Conservation (phyloP, 2,797 vertebrate species). For the Sparidentex hasta region DNA sequence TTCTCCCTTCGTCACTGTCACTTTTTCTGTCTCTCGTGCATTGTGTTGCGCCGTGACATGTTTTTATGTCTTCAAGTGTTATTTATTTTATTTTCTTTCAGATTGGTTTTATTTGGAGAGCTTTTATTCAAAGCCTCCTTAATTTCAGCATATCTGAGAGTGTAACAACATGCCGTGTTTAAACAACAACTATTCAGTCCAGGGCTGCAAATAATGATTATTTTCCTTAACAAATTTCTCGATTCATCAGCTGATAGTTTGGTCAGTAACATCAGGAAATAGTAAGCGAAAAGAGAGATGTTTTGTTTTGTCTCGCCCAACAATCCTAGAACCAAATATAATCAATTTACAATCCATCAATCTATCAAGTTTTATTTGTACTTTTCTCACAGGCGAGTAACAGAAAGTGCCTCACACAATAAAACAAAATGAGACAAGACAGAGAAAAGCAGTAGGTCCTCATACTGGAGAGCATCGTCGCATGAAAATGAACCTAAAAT, state of each 20-base stretch:
- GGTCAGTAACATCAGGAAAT: conserved; percentile 5
- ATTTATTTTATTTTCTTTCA: conserved; percentile 22
- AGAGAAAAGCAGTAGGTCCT: not conserved
- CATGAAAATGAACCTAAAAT: not conserved
- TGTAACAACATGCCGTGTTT: conserved; percentile 17
- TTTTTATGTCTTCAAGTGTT: conserved; percentile 22
- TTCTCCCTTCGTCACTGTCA: conserved; percentile 45
- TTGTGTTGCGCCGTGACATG: conserved; percentile 38
- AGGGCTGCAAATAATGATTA: not conserved
- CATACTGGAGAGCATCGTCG: not conserved
- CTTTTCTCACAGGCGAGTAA: no score
- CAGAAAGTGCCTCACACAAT: no score
- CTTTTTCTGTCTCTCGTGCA: conserved; percentile 29
- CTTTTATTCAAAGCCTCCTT: conserved; percentile 17
- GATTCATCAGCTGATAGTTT: not conserved
- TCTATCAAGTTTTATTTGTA: no score
- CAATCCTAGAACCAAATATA: not conserved
- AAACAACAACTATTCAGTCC: not conserved
- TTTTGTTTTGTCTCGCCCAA: not conserved
- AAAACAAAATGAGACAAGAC: not conserved
- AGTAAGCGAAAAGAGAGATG: no score
- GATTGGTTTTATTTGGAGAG: conserved; percentile 23
- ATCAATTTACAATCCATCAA: not conserved
- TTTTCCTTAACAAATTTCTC: not conserved
- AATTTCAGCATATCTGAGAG: conserved; percentile 13